These are phyloP conservation scores for Apomyelois bistriatella DNA, from an alignment of 2,888 invertebrate genomes.

Conservation along the genomic window DNA sequence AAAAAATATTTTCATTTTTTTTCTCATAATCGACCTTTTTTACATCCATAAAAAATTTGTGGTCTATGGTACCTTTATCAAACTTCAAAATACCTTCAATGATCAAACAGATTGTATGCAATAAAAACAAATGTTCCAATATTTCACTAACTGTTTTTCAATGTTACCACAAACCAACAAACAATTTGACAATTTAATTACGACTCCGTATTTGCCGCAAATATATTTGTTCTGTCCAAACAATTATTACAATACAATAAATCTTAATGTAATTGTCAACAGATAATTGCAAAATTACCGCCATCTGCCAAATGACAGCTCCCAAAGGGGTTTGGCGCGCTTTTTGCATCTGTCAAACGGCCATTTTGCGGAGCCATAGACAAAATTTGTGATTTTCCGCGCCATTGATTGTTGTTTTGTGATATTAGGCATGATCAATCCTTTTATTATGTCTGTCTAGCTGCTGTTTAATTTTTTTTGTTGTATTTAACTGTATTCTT, in stretches of 20 bases:
- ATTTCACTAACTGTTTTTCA: not conserved
- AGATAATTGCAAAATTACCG: slow-evolving; percentile 64
- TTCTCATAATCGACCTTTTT: too few relatives aligned
- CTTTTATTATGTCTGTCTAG: slow-evolving; percentile 43
- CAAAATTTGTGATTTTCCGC: slow-evolving; percentile 71
- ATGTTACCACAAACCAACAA: not conserved
- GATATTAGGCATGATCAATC: slow-evolving; percentile 62
- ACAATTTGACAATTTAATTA: not conserved
- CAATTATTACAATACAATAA: slow-evolving; percentile 69
- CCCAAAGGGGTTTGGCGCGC: slow-evolving; percentile 75
- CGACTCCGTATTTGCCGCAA: slow-evolving; percentile 6
- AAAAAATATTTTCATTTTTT: too few relatives aligned
- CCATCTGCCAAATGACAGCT: slow-evolving; percentile 67
- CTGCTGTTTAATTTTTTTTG: slow-evolving; percentile 23
- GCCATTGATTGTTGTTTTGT: slow-evolving; percentile 65
- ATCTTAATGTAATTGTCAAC: slow-evolving; percentile 67
- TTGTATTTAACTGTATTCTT: slow-evolving; percentile 21
- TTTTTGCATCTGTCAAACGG: slow-evolving; percentile 58
- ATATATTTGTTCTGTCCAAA: slow-evolving; percentile 46
- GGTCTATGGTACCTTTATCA: too few relatives aligned
- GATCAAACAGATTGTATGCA: not conserved
- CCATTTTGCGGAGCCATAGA: slow-evolving; percentile 61
- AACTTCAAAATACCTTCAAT: too few relatives aligned
- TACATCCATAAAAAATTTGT: too few relatives aligned
- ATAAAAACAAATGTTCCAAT: not conserved